Percentiles rank a stretch among this genome's conserved stretches.
These are phyloP conservation scores for Scomber colias DNA, from an alignment of 2,113 vertebrate genomes.

Conservation along the genomic window DNA sequence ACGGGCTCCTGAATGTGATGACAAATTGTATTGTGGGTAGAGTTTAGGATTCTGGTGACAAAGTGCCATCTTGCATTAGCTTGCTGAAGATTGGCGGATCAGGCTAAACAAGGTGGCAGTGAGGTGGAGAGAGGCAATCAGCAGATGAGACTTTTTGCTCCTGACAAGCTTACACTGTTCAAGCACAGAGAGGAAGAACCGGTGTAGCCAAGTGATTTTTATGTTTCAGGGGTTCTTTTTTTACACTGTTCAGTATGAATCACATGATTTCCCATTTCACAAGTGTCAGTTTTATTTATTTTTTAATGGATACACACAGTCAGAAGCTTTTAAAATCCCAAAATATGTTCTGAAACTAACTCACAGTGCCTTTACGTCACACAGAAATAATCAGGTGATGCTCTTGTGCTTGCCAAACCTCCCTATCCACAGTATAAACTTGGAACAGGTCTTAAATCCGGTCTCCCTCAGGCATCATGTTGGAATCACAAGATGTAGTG, in stretches of 20 bases:
- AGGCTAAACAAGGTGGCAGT: constrained; percentile 70
- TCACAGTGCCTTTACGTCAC: constrained; percentile 14
- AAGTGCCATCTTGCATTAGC: constrained; percentile 79
- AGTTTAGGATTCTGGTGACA: constrained; percentile 75
- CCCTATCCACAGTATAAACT: constrained; percentile 28
- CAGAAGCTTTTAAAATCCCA: constrained; percentile 17
- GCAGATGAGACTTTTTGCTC: constrained; percentile 56
- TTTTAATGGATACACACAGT: constrained; percentile 16
- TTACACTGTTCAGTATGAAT: constrained; percentile 2
- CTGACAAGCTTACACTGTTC: constrained; percentile 43
- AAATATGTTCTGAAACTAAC: constrained; percentile 17
- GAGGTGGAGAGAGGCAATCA: constrained; percentile 65
- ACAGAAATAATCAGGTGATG: constrained; percentile 56
- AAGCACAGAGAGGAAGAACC: constrained; percentile 29
- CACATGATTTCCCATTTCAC: not conserved
- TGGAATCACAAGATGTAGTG: constrained; percentile 49
- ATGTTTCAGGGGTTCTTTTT: constrained; percentile 12
- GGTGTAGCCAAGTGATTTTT: constrained; percentile 26
- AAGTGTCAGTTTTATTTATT: not conserved
- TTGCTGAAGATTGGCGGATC: constrained; percentile 68
- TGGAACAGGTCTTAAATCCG: constrained; percentile 39
- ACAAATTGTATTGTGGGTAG: constrained; percentile 76
- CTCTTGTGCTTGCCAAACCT: constrained; percentile 46
- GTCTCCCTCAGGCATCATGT: constrained; percentile 38
- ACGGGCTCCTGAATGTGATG: constrained; percentile 73